Evolutionary conservation across 2,113 vertebrate species (phyloP), one percentile per base, ranked within the genome.

Genomic region (Oncorhynchus clarkii): DNA sequence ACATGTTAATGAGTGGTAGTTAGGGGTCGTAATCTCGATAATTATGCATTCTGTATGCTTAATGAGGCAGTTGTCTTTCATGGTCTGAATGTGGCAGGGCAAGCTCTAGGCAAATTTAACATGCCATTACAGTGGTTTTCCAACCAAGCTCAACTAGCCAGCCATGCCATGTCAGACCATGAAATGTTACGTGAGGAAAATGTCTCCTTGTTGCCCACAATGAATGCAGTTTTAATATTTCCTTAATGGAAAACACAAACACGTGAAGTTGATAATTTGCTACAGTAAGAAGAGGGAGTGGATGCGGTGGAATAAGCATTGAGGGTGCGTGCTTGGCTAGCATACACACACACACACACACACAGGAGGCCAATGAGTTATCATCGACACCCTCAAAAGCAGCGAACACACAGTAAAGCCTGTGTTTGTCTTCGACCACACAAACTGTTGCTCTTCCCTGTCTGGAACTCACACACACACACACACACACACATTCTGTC

Each of bases 41-140:
- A 83, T 86, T 79, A 81, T 60, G 74, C 70, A 80, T 82, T 78
- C 82, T 84, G 83, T 71, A 22, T 54, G 57, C 27, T 71, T 79
- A 88, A 91, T 88, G 78, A 87, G 83, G 80, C 78, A 5, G 81
- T 68, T 29, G 72, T 74, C 78, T 82, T 54, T 70, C 87, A 79
- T 82, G 74, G 81, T 85, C 77, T 80, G 22, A 11, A 45, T 78
- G 34, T 74, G 82, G 73, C 74, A 78, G 76, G 57, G 73, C 73
- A 77, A 12, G 71, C 79, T 75, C 76, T 82, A 84, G 78, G 73
- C 78, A 74, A 76, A 87, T 90, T 89, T 86, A 86, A 75, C 74
- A 49, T 76, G 68, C 75, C 86, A 82, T 91, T 85, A 87, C 78
- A 82, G 75, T 29, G 82, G 85, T 84, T 89, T 86, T 87, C 75